Conservation (phyloP, 2,113 vertebrate genomes). For the Poeciliopsis prolifica region DNA sequence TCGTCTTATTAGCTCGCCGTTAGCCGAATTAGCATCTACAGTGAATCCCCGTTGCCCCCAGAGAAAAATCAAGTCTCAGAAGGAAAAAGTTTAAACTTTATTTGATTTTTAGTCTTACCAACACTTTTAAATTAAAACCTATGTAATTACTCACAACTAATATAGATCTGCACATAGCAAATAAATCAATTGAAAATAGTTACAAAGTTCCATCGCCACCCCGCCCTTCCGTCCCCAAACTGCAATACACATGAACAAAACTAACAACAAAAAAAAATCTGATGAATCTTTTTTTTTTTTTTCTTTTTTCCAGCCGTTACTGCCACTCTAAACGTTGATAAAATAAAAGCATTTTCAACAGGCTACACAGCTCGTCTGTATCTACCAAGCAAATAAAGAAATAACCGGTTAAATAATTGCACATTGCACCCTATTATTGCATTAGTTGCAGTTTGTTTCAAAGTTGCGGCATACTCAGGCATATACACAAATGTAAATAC, state of each 20-base stretch:
- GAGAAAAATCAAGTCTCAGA: neutral
- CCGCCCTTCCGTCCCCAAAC: slow-evolving; percentile 37
- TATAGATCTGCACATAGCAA: slow-evolving; percentile 79
- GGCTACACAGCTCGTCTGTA: slow-evolving; percentile 47
- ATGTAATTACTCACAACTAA: slow-evolving; percentile 78
- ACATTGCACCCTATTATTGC: slow-evolving; percentile 80
- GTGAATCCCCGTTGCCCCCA: no score
- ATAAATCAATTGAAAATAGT: slow-evolving; percentile 74
- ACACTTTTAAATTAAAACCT: slow-evolving; percentile 77
- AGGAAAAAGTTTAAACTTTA: slow-evolving; percentile 77
- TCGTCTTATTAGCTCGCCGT: no score
- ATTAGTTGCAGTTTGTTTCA: slow-evolving; percentile 76
- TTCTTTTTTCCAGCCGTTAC: slow-evolving; percentile 37
- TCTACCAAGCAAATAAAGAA: slow-evolving; percentile 57
- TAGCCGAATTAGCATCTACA: no score
- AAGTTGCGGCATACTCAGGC: slow-evolving; percentile 60
- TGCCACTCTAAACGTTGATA: slow-evolving; percentile 45
- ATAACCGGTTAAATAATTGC: slow-evolving; percentile 74
- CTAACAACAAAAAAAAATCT: slow-evolving; percentile 31
- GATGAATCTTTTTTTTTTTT: slow-evolving; percentile 33
- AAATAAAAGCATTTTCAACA: slow-evolving; percentile 29
- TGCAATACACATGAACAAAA: slow-evolving; percentile 72
- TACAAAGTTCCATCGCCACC: slow-evolving; percentile 61
- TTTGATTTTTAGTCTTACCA: slow-evolving; percentile 75
- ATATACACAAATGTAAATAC: slow-evolving; percentile 73